These are phyloP conservation scores for Silurus aristotelis DNA, from an alignment of 2,797 vertebrate genomes.

Conservation along the genomic window DNA sequence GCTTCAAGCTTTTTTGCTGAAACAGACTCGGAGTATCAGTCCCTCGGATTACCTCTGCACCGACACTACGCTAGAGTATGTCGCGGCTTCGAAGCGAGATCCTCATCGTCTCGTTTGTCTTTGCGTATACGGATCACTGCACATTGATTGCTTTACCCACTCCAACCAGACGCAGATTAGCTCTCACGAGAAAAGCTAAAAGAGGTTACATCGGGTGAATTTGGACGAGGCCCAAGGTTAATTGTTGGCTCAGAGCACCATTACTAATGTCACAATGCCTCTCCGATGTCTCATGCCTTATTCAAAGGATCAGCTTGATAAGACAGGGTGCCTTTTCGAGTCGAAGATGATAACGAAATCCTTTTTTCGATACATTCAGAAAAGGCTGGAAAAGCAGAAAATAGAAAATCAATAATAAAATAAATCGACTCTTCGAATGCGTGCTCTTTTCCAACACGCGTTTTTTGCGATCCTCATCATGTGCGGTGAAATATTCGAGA, in stretches of 20 bases:
- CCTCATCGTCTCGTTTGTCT: neutral
- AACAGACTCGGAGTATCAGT: neutral
- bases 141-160: conserved; percentile 16
- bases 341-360: conserved; percentile 52
- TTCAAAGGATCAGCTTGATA: conserved; percentile 62
- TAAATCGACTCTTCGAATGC: conserved; percentile 69
- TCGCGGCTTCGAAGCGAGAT: neutral
- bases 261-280: conserved; percentile 42
- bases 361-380: conserved; percentile 75
- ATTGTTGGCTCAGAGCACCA: conserved; percentile 40
- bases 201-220: conserved; percentile 33
- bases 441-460: neutral
- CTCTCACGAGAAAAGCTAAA: conserved; percentile 37
- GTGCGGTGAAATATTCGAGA: neutral
- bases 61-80: neutral
- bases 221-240: conserved; percentile 44
- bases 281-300: conserved; percentile 50
- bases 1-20: neutral
- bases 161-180: conserved; percentile 36
- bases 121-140: conserved; percentile 4
- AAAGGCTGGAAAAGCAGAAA: conserved; percentile 70
- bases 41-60: conserved; percentile 20
- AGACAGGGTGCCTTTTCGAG: conserved; percentile 53
- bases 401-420: conserved; percentile 78
- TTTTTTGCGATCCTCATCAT: neutral